These are phyloP conservation scores for Crotophaga sulcirostris DNA, from an alignment of 2,113 vertebrate species.

Conservation along the genomic window DNA sequence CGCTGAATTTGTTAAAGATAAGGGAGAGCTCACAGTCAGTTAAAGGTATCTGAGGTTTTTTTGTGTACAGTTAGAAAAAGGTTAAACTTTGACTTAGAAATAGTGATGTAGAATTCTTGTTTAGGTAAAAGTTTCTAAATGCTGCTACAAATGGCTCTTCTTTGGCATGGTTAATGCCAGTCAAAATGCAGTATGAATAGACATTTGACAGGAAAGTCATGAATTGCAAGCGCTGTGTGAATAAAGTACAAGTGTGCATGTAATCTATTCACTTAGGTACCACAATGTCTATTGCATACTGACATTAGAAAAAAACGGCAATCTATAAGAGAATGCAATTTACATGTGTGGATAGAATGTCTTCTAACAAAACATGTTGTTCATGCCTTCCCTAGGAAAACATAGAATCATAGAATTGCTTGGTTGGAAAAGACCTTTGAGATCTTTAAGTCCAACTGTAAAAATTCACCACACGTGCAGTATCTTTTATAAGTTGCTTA, in stretches of 20 bases:
- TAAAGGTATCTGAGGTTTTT: neutral
- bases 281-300: neutral
- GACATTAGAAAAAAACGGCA: neutral
- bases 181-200: neutral
- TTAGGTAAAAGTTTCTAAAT: neutral
- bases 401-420: too few species aligned
- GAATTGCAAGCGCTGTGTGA: accelerated
- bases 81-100: neutral
- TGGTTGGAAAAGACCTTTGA: too few species aligned
- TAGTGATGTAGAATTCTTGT: neutral
- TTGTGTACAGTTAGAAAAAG: neutral
- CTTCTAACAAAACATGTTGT: neutral
- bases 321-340: neutral
- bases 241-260: neutral
- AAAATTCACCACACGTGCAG: neutral
- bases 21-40: neutral
- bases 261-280: neutral
- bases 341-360: neutral
- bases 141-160: neutral
- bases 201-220: neutral
- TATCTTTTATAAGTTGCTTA: neutral
- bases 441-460: too few species aligned
- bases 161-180: neutral
- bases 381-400: neutral
- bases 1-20: neutral